Evolutionary conservation across 2,113 vertebrate genomes (phyloP).

Genomic region (Labeo rohita): DNA sequence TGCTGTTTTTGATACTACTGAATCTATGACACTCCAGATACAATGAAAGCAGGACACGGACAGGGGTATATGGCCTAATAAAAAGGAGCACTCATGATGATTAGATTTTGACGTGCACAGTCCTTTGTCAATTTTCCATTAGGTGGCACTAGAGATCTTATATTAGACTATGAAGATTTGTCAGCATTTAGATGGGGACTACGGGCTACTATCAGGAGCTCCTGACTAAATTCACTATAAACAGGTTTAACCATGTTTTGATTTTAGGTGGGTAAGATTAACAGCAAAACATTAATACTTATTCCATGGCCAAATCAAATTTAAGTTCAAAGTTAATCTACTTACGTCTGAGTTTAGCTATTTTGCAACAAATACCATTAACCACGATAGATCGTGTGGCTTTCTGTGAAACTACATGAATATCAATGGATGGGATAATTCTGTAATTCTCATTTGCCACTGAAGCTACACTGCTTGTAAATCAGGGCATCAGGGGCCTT

Average conservation of each 20-base stretch:
- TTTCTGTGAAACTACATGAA: background rate
- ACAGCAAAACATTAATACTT: constrained; percentile 5
- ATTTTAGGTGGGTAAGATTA: background rate
- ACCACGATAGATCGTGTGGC: background rate
- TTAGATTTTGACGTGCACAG: background rate
- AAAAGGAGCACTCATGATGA: background rate
- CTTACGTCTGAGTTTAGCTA: background rate
- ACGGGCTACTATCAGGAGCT: background rate
- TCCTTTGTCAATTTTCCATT: constrained; percentile 21
- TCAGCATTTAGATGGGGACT: background rate
- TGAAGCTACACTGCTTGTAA: background rate
- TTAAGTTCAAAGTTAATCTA: background rate
- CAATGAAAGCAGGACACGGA: background rate
- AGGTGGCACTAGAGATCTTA: constrained; percentile 48
- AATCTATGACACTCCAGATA: background rate
- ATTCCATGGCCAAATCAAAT: background rate
- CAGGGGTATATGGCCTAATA: background rate
- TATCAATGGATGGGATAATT: background rate
- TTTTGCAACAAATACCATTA: background rate
- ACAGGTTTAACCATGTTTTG: background rate
- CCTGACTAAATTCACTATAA: background rate
- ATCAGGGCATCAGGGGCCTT: background rate
- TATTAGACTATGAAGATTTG: background rate
- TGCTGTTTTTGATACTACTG: background rate
- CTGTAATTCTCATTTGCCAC: background rate